Conservation (phyloP, 2,797 vertebrate genomes). For the Sardinella longiceps region DNA sequence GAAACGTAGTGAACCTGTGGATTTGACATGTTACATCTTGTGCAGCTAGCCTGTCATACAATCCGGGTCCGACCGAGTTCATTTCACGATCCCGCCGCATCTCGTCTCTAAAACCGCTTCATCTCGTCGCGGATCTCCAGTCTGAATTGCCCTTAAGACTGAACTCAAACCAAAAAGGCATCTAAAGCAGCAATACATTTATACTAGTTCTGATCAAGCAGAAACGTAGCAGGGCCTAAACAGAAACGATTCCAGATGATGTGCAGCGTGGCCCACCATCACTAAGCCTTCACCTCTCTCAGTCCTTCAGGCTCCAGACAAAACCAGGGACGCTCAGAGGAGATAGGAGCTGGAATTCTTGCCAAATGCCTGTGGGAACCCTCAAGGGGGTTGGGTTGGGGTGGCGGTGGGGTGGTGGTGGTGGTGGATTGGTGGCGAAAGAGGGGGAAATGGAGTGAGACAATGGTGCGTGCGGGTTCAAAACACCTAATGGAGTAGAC, state of each 20-base stretch:
- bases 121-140: too few species aligned
- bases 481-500: slow-evolving; percentile 74
- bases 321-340: background rate
- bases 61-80: too few species aligned
- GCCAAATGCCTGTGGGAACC: slow-evolving; percentile 47
- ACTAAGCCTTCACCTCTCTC: background rate
- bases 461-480: slow-evolving; percentile 63
- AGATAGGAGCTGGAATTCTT: slow-evolving; percentile 1
- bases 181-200: background rate
- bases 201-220: background rate
- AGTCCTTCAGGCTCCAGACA: background rate
- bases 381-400: slow-evolving; percentile 59
- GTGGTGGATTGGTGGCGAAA: slow-evolving; percentile 12
- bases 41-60: too few species aligned
- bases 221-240: background rate
- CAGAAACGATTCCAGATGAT: background rate
- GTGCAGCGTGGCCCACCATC: background rate
- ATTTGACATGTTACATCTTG: too few species aligned
- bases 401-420: slow-evolving; percentile 48
- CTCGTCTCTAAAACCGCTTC: too few species aligned
- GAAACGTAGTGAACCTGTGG: too few species aligned
- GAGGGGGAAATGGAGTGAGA: slow-evolving; percentile 70
- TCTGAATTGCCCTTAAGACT: too few species aligned
- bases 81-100: too few species aligned
- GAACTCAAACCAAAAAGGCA: background rate